These are phyloP conservation scores for Scaptomyza tumidula DNA, from an alignment of 2,888 invertebrate genomes.

Conservation along the genomic window DNA sequence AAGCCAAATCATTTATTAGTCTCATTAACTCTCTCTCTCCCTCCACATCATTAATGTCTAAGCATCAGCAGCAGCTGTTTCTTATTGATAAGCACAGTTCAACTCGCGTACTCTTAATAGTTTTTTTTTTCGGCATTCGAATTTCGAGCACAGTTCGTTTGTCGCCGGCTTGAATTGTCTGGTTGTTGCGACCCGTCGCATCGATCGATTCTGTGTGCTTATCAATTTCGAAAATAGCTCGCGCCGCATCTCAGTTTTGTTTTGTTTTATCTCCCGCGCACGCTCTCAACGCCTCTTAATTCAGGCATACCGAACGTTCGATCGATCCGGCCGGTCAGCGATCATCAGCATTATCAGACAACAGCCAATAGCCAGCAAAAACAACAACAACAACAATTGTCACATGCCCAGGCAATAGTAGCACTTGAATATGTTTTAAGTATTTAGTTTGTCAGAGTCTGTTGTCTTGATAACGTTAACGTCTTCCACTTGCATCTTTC, in stretches of 20 bases:
- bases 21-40: neutral
- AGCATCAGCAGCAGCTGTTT: slow-evolving; percentile 1
- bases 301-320: slow-evolving; percentile 32
- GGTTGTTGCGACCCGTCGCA: neutral
- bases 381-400: slow-evolving; percentile 24
- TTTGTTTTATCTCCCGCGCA: slow-evolving; percentile 48
- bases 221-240: slow-evolving; percentile 67
- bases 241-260: slow-evolving; percentile 12
- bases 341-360: slow-evolving; percentile 58
- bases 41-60: neutral
- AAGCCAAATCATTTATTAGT: too few species aligned
- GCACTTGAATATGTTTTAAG: slow-evolving; percentile 19
- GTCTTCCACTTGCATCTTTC: slow-evolving; percentile 61
- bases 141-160: slow-evolving; percentile 28
- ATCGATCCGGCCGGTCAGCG: slow-evolving; percentile 36
- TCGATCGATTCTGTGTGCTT: slow-evolving; percentile 54
- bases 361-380: too few species aligned
- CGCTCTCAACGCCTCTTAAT: slow-evolving; percentile 67
- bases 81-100: slow-evolving; percentile 36
- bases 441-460: slow-evolving; percentile 84
- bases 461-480: slow-evolving; percentile 84
- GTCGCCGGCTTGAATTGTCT: neutral
- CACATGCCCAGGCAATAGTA: slow-evolving; percentile 30
- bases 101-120: too few species aligned
- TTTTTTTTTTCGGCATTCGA: slow-evolving; percentile 14